These are phyloP conservation scores for Protonibea diacanthus DNA, from an alignment of 2,797 vertebrate species.

Conservation along the genomic window DNA sequence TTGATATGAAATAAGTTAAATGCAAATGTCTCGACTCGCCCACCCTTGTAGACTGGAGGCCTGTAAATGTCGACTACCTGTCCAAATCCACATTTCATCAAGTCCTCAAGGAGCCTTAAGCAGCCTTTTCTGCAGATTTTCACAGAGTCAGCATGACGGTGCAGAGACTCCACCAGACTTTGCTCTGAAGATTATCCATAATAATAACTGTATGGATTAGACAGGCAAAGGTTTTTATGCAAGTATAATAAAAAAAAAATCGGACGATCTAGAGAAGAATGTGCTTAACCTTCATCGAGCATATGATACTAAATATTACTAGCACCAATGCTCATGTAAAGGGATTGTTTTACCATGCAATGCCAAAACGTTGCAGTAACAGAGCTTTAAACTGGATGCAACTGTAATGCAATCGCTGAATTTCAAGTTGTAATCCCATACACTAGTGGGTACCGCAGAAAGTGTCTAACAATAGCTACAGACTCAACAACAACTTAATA, in stretches of 20 bases:
- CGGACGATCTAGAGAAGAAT: background rate
- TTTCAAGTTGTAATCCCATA: constrained; percentile 6
- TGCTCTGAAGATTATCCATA: background rate
- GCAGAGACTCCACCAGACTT: background rate
- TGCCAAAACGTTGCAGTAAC: too few species aligned
- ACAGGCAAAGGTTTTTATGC: background rate
- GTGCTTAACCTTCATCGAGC: background rate
- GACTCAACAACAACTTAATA: constrained; percentile 19
- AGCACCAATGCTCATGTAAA: background rate
- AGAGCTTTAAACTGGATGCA: background rate
- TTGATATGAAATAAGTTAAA: background rate
- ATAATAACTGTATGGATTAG: background rate
- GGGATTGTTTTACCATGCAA: background rate
- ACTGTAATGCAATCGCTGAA: background rate
- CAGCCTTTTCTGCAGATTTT: background rate
- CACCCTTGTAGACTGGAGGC: background rate
- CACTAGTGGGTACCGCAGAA: background rate
- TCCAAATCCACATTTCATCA: constrained; percentile 5
- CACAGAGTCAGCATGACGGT: background rate
- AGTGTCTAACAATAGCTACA: constrained; percentile 11
- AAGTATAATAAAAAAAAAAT: background rate
- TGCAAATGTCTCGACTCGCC: background rate
- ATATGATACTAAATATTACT: too few species aligned
- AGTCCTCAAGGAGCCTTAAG: background rate
- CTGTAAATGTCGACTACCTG: background rate